Evolutionary conservation across 2,888 invertebrate species (phyloP), one percentile per base, ranked within the genome.

Genomic region (Lordiphosa andalusiaca): DNA sequence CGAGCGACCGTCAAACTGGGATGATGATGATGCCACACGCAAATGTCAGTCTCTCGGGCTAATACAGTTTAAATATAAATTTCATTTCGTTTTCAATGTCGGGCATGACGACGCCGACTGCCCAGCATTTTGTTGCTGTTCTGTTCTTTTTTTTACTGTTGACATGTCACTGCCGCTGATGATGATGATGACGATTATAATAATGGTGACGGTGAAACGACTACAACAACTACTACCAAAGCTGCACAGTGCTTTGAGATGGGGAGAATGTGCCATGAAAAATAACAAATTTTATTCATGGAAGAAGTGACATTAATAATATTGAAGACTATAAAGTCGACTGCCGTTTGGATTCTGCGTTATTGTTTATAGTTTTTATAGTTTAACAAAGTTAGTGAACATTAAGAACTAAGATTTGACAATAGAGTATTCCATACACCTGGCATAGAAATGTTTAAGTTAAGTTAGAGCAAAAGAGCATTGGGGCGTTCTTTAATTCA

Each of bases 11-110:
- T 59, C 59, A 47, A 44, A 13, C 44, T 30, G 53, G 37, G 13
- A 49, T 41, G 42, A 36, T 41, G 42, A 36, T 37, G 36, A 12
- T 41, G 25, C 25, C 38, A 13, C 37, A 30, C 23, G 36, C 49
- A 25, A 40, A 30, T 36, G 48, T 41, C 52, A 58, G 40, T 42
- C 35, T 51, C 46, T 61, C 54, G 12, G 33, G 57, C 67, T 71
- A 82, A 86, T 84, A 71, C 85, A 73, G 59, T 82, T 86, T 85
- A 73, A 78, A 73, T 84, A 78, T 78, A 78, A 78, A 66, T 72
- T 78, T 84, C 56, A 65, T 81, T 76, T 69, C 57, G 53, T 62
- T 72, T 68, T 62, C 30, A 30, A 30, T 30, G 30, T 30, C 30
- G 30, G 10, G 30, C 9, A 30, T 7, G 64, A 60, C 61, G 30